Evolutionary conservation across 2,888 invertebrate species (phyloP).

Genomic region (Hemicrepidius hirtus): DNA sequence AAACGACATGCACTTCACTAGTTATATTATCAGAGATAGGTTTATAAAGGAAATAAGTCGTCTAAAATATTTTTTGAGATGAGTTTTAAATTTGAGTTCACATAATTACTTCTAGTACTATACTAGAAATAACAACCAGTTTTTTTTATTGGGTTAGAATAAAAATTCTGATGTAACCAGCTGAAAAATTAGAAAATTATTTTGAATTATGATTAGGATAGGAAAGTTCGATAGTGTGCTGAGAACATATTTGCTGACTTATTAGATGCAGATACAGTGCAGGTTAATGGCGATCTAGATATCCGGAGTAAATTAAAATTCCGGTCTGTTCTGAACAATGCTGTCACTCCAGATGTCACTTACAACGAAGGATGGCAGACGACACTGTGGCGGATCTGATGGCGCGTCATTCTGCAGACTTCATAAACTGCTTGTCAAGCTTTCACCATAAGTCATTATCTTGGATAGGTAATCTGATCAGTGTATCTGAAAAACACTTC

Average conservation of each 20-base stretch:
- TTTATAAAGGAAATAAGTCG: constrained; percentile 9
- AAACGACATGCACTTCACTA: constrained; percentile 5
- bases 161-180: too few species aligned
- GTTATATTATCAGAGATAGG: constrained; percentile 1
- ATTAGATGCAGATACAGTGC: constrained; percentile 1
- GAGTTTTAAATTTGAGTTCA: neutral
- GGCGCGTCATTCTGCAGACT: constrained; percentile 56
- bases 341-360: constrained; percentile 70
- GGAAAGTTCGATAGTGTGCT: too few species aligned
- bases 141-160: too few species aligned
- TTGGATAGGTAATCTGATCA: constrained; percentile 51
- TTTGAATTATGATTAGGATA: too few species aligned
- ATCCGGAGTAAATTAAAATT: constrained; percentile 69
- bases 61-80: neutral
- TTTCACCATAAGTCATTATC: constrained; percentile 53
- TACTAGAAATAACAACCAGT: too few species aligned
- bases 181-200: too few species aligned
- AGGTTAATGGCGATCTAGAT: constrained; percentile 57
- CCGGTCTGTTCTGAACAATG: constrained; percentile 69
- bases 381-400: constrained; percentile 66
- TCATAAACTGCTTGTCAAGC: constrained; percentile 56
- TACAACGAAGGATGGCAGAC: constrained; percentile 69
- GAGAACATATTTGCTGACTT: constrained; percentile 9
- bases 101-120: too few species aligned
- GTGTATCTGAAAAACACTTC: constrained; percentile 45